Evolutionary conservation across 2,888 invertebrate species (phyloP).

Genomic region (Hyposoter didymator): DNA sequence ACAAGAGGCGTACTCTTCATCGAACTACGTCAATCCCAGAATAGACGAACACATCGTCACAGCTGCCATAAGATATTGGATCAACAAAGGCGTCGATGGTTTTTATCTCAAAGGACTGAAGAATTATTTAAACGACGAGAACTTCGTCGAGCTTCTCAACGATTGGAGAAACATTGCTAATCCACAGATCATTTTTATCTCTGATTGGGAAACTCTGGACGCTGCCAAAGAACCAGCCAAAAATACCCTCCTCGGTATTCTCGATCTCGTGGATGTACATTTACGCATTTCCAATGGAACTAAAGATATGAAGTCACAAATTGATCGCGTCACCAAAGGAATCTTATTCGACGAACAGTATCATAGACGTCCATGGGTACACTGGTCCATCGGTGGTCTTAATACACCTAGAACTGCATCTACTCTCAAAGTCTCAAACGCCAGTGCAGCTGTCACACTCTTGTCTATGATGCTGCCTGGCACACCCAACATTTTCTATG

Average conservation of each 20-base stretch:
- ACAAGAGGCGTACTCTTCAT: constrained; percentile 64
- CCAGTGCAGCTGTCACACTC: constrained; percentile 89
- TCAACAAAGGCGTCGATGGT: constrained; percentile 92
- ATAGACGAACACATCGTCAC: constrained; percentile 83
- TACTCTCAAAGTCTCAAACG: constrained; percentile 85
- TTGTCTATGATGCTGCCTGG: constrained; percentile 94
- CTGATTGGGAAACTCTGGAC: constrained; percentile 86
- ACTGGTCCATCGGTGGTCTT: constrained; percentile 91
- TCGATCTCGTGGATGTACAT: constrained; percentile 90
- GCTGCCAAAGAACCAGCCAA: constrained; percentile 84
- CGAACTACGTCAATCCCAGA: constrained; percentile 58
- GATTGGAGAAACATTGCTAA: constrained; percentile 90
- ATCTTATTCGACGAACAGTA: constrained; percentile 85
- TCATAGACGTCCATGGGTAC: constrained; percentile 90
- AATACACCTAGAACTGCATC: constrained; percentile 87
- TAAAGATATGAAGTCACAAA: constrained; percentile 86
- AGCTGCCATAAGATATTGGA: constrained; percentile 88
- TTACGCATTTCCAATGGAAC: constrained; percentile 87
- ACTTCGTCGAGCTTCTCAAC: constrained; percentile 87
- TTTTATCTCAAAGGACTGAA: constrained; percentile 94
- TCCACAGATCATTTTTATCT: constrained; percentile 88
- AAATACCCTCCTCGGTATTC: constrained; percentile 87
- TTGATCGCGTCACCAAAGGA: constrained; percentile 86
- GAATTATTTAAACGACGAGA: constrained; percentile 86
- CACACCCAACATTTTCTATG: constrained; percentile 95